Conservation (phyloP, 2,113 vertebrate genomes). For the Lutjanus erythropterus region DNA sequence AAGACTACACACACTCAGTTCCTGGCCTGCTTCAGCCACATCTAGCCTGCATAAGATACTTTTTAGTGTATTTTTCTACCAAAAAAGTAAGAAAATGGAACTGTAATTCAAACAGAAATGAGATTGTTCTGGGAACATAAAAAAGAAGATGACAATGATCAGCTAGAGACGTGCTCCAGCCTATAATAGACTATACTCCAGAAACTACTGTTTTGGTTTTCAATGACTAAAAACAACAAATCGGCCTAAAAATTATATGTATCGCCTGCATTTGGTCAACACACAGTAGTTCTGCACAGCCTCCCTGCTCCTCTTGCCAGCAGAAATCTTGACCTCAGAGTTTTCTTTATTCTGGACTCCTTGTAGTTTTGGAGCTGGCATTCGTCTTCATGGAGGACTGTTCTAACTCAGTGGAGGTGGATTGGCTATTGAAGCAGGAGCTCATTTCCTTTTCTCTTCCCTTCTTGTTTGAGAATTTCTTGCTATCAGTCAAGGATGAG, state of each 20-base stretch:
- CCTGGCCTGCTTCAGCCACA: not conserved
- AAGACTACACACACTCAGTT: not conserved
- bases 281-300: conserved; percentile 17
- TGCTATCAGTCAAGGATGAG: conserved; percentile 27
- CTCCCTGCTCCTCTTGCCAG: conserved; percentile 41
- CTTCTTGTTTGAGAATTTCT: conserved; percentile 24
- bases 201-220: conserved; percentile 43
- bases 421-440: conserved; percentile 25
- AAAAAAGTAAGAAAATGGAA: not conserved
- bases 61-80: not conserved
- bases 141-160: conserved; percentile 1
- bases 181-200: conserved; percentile 1
- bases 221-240: conserved; percentile 39
- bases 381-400: conserved; percentile 13
- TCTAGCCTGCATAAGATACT: not conserved
- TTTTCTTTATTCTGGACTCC: conserved; percentile 43
- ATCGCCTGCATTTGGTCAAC: conserved; percentile 23
- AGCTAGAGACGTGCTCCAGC: not conserved
- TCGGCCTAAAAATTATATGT: conserved; percentile 18
- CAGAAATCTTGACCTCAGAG: conserved; percentile 44
- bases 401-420: conserved; percentile 28
- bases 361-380: conserved; percentile 29
- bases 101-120: not conserved
- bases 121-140: not conserved
- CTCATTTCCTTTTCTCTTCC: conserved; percentile 46